Base-by-base conservation (phyloP, 2,888 invertebrate genomes). In the Cheilosia pagana region DNA sequence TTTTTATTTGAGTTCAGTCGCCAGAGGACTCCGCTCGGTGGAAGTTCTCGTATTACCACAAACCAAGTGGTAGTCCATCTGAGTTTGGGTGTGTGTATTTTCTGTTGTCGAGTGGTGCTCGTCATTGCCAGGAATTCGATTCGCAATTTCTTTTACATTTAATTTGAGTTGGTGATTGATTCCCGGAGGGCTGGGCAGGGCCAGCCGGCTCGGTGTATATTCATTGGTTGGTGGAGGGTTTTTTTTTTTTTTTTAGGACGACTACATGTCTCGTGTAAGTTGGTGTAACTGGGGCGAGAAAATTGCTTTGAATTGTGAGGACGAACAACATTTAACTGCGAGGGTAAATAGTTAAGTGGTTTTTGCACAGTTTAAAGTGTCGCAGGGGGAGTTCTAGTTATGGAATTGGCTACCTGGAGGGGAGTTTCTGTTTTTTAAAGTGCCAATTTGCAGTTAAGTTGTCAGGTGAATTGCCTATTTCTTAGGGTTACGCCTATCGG, bases 101-200 rank as follows among this genome's bases (percentile, higher is more conserved):
- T 79, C 41, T 75, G 60, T 75, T 71, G 85, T 79, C 85, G 75
- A 76, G 85, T 81, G 70, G 85, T 81, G 55, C 81, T 85, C 85
- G 85, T 85, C 85, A 85, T 81, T 71, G 39, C 75, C 85, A 85
- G 85, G 81, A 85, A 85, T 85, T 85, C 85, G 85, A 85, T 85
- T 85, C 85, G 76, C 85, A 85, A 85, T 85, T 85, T 76, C 81
- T 85, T 85, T 85, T 76, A 81, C 85, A 85, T 85, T 85, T 85
- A 85, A 85, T 85, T 85, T 85, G 75, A 85, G 85, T 85, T 85
- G 85, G 57, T 76, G 85, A 85, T 85, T 85, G 85, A 85, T 85
- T 85, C 85, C 81, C 81, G 59, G 65, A 70, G 81, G 75, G 71
- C 28, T 28, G 28, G 28, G 28, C 28, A 0, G 28, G 28, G 28